Evolutionary conservation across 2,113 vertebrate species (phyloP), one percentile per base, ranked within the genome.

Genomic region (Carettochelys insculpta): DNA sequence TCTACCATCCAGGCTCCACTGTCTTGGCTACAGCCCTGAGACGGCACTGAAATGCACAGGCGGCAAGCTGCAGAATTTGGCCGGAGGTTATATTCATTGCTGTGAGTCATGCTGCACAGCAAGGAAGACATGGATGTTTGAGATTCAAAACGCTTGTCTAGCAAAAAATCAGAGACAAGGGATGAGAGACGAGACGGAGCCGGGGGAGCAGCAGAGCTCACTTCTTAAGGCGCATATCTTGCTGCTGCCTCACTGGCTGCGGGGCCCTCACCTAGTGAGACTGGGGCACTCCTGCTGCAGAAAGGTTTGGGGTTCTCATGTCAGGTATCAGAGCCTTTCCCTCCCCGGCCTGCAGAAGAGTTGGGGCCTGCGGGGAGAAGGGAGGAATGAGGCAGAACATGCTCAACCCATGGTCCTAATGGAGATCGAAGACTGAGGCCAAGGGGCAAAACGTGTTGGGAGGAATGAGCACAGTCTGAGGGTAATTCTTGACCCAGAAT

Each of bases 61-160:
- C 24, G 29, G 76, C 48, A 53, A 92, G 29, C 8, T 54, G 51
- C 61, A 89, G 90, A 78, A 52, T 84, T 95, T 96, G 94, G 83
- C 83, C 1, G 48, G 78, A 94, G 45, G 73, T n/a, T 80, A 27
- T 86, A 1, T 94, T 90, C 90, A 90, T 0, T 45, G 31, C 11
- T 13, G 3, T 82, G 77, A 90, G 22, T 73, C 68, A 41, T 73
- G 68, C 68, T 43, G 56, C 56, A 50, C 48, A 92, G 92, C 90
- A 92, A 93, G 85, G 48, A 91, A 92, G 77, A 83, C 48, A 73
- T 29, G 81, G 95, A 95, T 95, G 77, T 13, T 80, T 47, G 19
- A 56, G 82, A 90, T 86, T 53, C 1, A 0, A 43, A 78, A 93
- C 82, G 58, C 19, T 3, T 22, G 4, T 8, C 48, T 11, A 14